Evolutionary conservation across 2,113 vertebrate species (phyloP).

Genomic region (Actenoides lindsayi): DNA sequence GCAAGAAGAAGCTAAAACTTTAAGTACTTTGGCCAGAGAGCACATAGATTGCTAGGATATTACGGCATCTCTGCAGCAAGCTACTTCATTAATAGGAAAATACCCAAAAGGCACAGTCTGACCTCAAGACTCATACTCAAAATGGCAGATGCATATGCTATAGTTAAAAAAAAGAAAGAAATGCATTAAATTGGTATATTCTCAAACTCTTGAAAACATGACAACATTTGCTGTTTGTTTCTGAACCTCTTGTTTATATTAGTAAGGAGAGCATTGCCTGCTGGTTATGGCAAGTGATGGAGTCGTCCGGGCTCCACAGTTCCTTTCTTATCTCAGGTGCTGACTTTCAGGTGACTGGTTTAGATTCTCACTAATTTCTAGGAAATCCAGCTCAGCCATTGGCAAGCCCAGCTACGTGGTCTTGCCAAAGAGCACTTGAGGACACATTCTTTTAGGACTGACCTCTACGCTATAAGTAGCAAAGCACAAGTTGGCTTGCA

Average conservation of each 20-base stretch:
- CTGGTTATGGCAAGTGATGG: neutral
- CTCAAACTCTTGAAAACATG: neutral
- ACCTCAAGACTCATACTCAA: slow-evolving; percentile 20
- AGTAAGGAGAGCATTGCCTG: neutral
- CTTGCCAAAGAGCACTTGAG: slow-evolving; percentile 39
- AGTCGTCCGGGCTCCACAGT: neutral
- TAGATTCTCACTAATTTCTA: slow-evolving; percentile 7
- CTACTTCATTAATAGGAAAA: slow-evolving; percentile 64
- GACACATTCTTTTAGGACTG: neutral
- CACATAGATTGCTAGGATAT: slow-evolving; percentile 4
- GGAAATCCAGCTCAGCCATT: neutral
- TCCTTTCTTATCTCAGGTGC: neutral
- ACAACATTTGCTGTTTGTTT: neutral
- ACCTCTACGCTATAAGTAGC: slow-evolving; percentile 29
- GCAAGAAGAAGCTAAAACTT: slow-evolving; percentile 53
- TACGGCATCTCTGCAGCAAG: slow-evolving; percentile 47
- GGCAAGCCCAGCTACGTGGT: neutral
- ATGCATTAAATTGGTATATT: neutral
- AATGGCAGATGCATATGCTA: neutral
- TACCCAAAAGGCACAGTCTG: slow-evolving; percentile 62
- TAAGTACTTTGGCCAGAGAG: slow-evolving; percentile 38
- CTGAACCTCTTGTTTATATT: neutral
- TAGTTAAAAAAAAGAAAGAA: neutral
- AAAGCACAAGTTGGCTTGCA: neutral
- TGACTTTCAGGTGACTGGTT: neutral